phyloP scores from a whole-genome alignment of 2,113 vertebrate genomes.

The Eolophus roseicapilla region DNA sequence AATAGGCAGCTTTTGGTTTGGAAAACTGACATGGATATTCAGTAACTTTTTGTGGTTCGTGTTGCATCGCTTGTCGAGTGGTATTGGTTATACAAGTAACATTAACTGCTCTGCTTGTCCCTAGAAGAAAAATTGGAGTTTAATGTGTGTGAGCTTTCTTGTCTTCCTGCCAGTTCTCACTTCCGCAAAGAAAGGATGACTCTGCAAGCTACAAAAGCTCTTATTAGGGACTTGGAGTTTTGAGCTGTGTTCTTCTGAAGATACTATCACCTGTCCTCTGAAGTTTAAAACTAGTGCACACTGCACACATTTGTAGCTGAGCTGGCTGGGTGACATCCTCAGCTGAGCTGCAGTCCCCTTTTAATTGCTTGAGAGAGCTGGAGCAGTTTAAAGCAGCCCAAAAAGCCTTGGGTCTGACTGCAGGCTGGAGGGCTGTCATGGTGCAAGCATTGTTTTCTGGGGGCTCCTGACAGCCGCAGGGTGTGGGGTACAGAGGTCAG shows the following conservation, averaged over 20 bases:
- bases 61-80: constrained; percentile 32
- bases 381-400: background rate
- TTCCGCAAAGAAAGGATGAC: constrained; percentile 46
- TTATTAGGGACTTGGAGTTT: background rate
- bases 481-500: background rate
- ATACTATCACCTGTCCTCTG: background rate
- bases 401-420: background rate
- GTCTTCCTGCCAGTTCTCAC: background rate
- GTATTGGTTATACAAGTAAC: constrained; percentile 19
- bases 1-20: background rate
- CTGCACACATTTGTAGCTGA: background rate
- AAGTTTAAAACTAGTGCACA: background rate
- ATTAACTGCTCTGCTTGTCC: constrained; percentile 13
- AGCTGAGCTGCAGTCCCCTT: background rate
- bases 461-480: background rate
- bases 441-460: background rate
- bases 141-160: background rate
- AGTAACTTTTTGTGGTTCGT: background rate
- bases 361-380: background rate
- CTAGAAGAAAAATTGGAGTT: background rate
- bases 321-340: background rate
- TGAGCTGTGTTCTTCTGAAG: background rate
- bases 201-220: background rate
- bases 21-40: background rate
- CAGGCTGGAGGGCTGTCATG: background rate